Evolutionary conservation across 2,888 invertebrate genomes (phyloP), one percentile per base, ranked within the genome.

Genomic region (Microplitis deprimator): DNA sequence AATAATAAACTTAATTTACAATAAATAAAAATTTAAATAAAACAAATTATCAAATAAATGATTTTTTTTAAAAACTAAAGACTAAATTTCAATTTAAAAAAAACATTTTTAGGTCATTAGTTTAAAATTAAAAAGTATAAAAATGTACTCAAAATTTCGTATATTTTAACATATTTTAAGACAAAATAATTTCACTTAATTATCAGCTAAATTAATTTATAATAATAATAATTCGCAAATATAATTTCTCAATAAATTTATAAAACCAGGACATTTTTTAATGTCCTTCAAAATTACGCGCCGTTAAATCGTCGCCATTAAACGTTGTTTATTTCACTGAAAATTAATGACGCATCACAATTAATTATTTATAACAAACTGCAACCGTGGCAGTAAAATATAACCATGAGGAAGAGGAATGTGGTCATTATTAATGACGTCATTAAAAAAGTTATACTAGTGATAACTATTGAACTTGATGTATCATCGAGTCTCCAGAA

Each of bases 301-400:
- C 38, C 38, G 38, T 29, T 38, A 1, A 29, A 13, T 13, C 20
- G 7, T n/a, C 62, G 38, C 8, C 38, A 65, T 29, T 13, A 65
- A 65, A n/a, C 16, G 1, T 20, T 20, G 6, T 8, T 7, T 1
- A 29, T 29, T 65, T 65, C 65, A 6, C 13, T 6, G 65, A 65
- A 65, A 65, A 65, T 65, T 65, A 29, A 65, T 65, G 65, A 65
- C 65, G 65, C 65, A 65, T 29, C 65, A 65, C 50, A 50, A 50
- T 65, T 65, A 38, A 65, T 65, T 65, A 65, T 38, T 65, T 29
- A 29, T 29, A 50, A 50, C 50, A 13, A 50, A 50, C 50, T 50
- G 50, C 50, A 50, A 50, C 50, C 50, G 50, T 50, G 65, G 38
- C 65, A 65, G 38, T 38, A 13, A 20, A 65, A 38, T 65, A 29